Evolutionary conservation across 1,140 invertebrate species (phyloP), one percentile per base, ranked within the genome.

Genomic region (Drosophila sucinea): DNA sequence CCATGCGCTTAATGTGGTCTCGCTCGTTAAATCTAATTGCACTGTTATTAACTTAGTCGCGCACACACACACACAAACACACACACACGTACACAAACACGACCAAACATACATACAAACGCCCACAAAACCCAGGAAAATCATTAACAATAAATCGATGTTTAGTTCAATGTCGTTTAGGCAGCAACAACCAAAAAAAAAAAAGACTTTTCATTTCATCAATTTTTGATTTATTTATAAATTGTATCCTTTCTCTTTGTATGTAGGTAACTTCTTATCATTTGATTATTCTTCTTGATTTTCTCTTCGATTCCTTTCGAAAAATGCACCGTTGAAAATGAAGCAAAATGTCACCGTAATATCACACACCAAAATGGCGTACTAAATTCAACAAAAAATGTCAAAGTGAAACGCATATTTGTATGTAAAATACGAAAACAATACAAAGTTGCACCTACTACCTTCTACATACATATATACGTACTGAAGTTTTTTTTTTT

Each of bases 101-200:
- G 32, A 29, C 40, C 17, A 17, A 17, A 47, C 23, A 5, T 25
- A 71, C 44, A 74, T 32, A 67, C 32, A 76, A 33, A 56, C 54
- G 67, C 40, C 3, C 58, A 17, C 17, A 17, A 79, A 60, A 78
- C 10, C 10, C 8, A 38, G 35, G 35, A 38, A 35, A 8, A 35
- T 35, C 10, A 35, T 35, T 54, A 68, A 17, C 17, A 70, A 82
- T 79, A 51, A 70, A 85, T 89, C 77, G 84, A 89, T 90, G 85
- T 89, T 89, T 90, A 81, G 89, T 79, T 79, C 60, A 75, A 74
- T 81, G 78, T 80, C 64, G 78, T 80, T 80, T 17, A 60, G 63
- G 10, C 40, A 67, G 66, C 55, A 60, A 29, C 38, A 69, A 62
- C 5, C 25, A 25, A 51, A 40, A 63, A 60, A 79, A 66, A 69